Percentiles rank a stretch among this genome's conserved stretches.
These are phyloP conservation scores for Anas capensis DNA, from an alignment of 2,797 vertebrate species.

Conservation along the genomic window DNA sequence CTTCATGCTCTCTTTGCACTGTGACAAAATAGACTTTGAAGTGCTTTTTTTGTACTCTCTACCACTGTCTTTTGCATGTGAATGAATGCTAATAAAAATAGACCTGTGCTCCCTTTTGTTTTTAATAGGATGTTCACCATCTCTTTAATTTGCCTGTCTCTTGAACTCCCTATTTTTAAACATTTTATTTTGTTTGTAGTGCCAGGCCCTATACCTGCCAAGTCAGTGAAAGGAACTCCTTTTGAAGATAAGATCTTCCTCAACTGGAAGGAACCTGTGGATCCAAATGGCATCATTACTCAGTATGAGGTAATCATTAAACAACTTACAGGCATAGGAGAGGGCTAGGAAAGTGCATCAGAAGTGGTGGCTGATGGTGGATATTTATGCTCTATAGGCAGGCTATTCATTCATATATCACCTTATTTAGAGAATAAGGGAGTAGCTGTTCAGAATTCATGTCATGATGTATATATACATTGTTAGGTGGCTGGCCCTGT, in stretches of 20 bases:
- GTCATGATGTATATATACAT: not conserved
- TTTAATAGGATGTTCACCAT: slow-evolving; percentile 19
- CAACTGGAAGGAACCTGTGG: slow-evolving; percentile 95
- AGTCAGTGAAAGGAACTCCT: slow-evolving; percentile 92
- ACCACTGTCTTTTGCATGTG: not conserved
- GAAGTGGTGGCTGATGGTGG: not conserved
- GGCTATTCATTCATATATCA: not conserved
- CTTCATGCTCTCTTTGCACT: slow-evolving; percentile 41
- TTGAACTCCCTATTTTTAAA: slow-evolving; percentile 28
- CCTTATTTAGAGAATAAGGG: not conserved
- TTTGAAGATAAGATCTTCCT: slow-evolving; percentile 97
- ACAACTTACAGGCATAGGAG: not conserved
- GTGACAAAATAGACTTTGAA: slow-evolving; percentile 61
- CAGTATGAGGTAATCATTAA: slow-evolving; percentile 86
- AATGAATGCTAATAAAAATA: slow-evolving; percentile 51
- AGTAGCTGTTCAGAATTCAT: slow-evolving; percentile 2
- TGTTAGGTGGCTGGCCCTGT: not conserved
- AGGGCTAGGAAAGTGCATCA: not conserved
- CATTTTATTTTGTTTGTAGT: slow-evolving; percentile 81
- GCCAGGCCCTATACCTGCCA: slow-evolving; percentile 91
- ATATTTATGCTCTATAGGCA: not conserved
- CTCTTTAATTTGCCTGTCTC: not conserved
- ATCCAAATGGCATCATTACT: slow-evolving; percentile 96
- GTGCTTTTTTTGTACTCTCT: slow-evolving; percentile 12
- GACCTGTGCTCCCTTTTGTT: not conserved